These are phyloP conservation scores for Arizona elegans DNA, from an alignment of 2,113 vertebrate genomes.

Conservation along the genomic window DNA sequence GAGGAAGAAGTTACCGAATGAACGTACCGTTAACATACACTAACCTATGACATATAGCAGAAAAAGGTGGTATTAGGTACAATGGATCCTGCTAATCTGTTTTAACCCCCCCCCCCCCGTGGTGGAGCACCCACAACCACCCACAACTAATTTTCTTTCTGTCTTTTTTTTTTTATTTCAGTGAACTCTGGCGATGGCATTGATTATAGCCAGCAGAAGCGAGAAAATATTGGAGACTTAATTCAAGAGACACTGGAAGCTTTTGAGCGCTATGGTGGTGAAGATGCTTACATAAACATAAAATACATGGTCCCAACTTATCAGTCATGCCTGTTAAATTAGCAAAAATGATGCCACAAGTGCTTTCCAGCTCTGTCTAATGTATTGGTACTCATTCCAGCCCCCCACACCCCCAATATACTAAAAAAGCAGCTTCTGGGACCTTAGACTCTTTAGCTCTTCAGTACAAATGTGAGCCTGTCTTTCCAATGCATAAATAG, in stretches of 20 bases:
- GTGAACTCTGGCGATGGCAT: constrained; percentile 88
- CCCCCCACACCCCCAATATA: constrained; percentile 58
- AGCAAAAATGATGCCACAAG: constrained; percentile 40
- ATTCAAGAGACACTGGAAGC: constrained; percentile 90
- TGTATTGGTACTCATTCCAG: constrained; percentile 61
- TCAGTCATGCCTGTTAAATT: constrained; percentile 83
- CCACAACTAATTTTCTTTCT: background rate
- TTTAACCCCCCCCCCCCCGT: background rate
- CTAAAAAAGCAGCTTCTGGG: constrained; percentile 67
- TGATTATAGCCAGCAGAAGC: constrained; percentile 87
- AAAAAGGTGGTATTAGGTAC: background rate
- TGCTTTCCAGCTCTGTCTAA: constrained; percentile 32
- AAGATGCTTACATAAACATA: constrained; percentile 90
- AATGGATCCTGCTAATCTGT: constrained; percentile 19
- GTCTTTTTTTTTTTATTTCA: constrained; percentile 43
- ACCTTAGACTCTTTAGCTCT: constrained; percentile 63
- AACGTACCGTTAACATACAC: background rate
- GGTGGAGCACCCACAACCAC: background rate
- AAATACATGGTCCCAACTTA: constrained; percentile 97
- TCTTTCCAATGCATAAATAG: constrained; percentile 81
- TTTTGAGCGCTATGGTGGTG: constrained; percentile 86
- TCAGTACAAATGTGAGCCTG: constrained; percentile 71
- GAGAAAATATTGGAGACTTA: constrained; percentile 87
- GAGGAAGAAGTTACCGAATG: background rate
- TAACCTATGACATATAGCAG: too few relatives aligned